Percentiles rank a stretch among this genome's conserved stretches.
Evolutionary conservation across 2,888 invertebrate species (phyloP).

Genomic region (Rhagium mordax): DNA sequence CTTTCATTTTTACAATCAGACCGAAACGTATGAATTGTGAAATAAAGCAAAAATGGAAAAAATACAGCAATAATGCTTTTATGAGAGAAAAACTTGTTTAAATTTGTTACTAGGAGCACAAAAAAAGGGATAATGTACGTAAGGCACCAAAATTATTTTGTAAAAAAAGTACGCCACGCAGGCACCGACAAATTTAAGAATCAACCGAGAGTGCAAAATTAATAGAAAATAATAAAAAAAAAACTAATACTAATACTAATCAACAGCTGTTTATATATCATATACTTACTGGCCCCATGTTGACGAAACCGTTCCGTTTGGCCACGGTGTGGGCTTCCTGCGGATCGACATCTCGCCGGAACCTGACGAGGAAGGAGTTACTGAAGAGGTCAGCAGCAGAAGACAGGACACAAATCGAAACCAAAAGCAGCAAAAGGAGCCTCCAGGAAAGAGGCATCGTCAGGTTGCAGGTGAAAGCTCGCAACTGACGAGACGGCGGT

Average conservation of each 20-base stretch:
- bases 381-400: conserved; percentile 81
- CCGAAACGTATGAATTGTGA: too few relatives aligned
- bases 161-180: too few relatives aligned
- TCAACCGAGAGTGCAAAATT: too few relatives aligned
- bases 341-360: conserved; percentile 84
- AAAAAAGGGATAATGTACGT: too few relatives aligned
- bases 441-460: conserved; percentile 68
- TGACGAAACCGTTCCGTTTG: conserved; percentile 92
- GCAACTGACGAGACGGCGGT: conserved; percentile 49
- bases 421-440: conserved; percentile 55
- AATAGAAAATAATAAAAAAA: not conserved
- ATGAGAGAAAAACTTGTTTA: too few relatives aligned
- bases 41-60: too few relatives aligned
- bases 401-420: conserved; percentile 52
- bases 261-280: conserved; percentile 47
- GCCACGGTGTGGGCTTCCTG: conserved; percentile 88
- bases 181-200: too few relatives aligned
- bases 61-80: too few relatives aligned
- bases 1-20: too few relatives aligned
- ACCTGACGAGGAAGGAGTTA: conserved; percentile 94
- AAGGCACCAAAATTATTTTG: too few relatives aligned
- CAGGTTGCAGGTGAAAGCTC: conserved; percentile 48
- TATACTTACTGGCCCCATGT: conserved; percentile 91
- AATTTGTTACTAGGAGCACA: too few relatives aligned
- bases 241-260: not conserved